Evolutionary conservation across 1,140 invertebrate species (phyloP), one percentile per base, ranked within the genome.

Genomic region (Halyomorpha halys): DNA sequence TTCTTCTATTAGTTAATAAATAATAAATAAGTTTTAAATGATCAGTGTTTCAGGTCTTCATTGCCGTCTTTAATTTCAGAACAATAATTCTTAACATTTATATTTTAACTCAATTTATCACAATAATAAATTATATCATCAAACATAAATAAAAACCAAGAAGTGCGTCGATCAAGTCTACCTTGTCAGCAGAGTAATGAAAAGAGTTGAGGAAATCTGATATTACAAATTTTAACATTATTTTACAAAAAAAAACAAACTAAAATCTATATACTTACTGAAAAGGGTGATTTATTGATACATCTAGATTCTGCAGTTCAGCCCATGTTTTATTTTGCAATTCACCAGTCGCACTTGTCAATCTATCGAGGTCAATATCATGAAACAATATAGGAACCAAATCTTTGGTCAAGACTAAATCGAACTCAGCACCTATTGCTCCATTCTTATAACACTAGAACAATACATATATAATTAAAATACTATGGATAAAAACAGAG

Each of bases 361-460:
- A 77, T 71, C 89, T 73, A 68, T 87, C 82, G 51, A 89, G 72
- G 4, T 80, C 83, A 61, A 78, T 71, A 73, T 91, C 89, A 74
- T 91, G 89, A 56, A 90, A 82, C 9, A 90, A 68, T 64, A 91
- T 79, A 49, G 87, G 81, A 63, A 86, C 76, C 59, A 82, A 82
- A 75, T 91, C 89, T 67, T 78, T 79, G 0, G 86, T 88, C 15
- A 88, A 77, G 15, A 79, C 73, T 16, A 91, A 75, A 76, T 91
- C 89, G 72, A 91, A 79, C 73, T 91, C 89, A n/a, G 91, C 78
- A 25, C 81, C 81, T 67, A 76, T 79, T 67, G 83, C 86, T 0
- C 86, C 84, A 69, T 80, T 80, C 47, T 79, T 76, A 66, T 81
- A 78, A 69, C 81, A 81, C 84, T 86, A 72, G 56, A 79, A 80